Conservation (phyloP, 1,140 invertebrate species). For the Eurosta solidaginis region DNA sequence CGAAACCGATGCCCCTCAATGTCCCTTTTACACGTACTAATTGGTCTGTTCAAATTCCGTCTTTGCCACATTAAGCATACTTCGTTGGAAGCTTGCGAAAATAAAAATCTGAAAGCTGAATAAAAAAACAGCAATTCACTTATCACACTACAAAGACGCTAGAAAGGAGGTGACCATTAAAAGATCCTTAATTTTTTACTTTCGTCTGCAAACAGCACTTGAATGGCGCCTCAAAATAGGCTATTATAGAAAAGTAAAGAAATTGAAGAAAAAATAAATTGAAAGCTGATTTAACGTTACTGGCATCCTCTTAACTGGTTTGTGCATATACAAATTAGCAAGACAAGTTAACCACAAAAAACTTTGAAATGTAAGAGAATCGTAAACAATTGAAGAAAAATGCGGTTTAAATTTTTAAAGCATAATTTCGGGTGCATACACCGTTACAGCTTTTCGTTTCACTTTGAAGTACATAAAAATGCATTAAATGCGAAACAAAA, state of each 20-base stretch:
- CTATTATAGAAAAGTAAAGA: not conserved
- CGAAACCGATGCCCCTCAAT: too few relatives aligned
- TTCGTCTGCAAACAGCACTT: slow-evolving; percentile 14
- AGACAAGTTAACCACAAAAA: not conserved
- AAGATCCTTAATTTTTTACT: too few relatives aligned
- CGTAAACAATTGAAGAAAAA: not conserved
- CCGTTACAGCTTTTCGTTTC: not conserved
- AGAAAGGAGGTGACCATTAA: too few relatives aligned
- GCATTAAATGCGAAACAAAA: not conserved
- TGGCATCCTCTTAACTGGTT: not conserved
- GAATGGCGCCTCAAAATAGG: slow-evolving; percentile 19
- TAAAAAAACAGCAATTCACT: not conserved
- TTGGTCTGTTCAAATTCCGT: too few relatives aligned
- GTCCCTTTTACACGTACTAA: too few relatives aligned
- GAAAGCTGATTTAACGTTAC: not conserved
- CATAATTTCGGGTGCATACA: not conserved
- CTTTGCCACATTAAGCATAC: slow-evolving; percentile 1
- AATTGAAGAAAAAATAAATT: not conserved
- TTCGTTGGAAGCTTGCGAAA: not conserved
- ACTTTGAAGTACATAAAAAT: slow-evolving; percentile 11
- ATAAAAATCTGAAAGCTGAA: not conserved
- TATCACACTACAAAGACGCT: too few relatives aligned
- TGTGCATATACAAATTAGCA: too few relatives aligned
- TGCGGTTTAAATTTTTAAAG: not conserved
- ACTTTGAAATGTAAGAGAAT: not conserved